Conservation (phyloP, 1,140 invertebrate genomes). For the Eriosoma lanigerum region DNA sequence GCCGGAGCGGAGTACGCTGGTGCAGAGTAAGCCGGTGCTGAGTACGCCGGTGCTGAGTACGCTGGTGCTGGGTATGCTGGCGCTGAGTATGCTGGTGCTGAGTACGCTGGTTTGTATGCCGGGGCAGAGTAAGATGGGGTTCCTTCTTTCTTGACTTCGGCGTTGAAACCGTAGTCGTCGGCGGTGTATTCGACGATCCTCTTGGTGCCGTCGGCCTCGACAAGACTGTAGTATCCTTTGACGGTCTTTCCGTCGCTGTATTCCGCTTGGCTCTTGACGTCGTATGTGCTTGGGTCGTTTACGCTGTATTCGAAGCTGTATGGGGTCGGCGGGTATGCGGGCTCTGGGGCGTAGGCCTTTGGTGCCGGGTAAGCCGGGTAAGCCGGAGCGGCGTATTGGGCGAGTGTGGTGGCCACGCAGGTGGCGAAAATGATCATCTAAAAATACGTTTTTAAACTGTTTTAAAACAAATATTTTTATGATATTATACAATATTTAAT, state of each 20-base stretch:
- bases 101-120: slow-evolving; percentile 48
- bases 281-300: slow-evolving; percentile 59
- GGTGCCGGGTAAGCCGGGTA: slow-evolving; percentile 28
- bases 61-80: slow-evolving; percentile 29
- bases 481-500: no score
- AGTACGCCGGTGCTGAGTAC: slow-evolving; percentile 39
- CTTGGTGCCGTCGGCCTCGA: slow-evolving; percentile 66
- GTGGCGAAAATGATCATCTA: slow-evolving; percentile 55
- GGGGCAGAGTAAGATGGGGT: slow-evolving; percentile 50
- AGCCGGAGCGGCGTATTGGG: slow-evolving; percentile 43
- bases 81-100: slow-evolving; percentile 25
- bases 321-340: slow-evolving; percentile 56
- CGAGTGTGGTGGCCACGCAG: slow-evolving; percentile 52
- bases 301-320: slow-evolving; percentile 64
- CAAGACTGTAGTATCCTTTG: slow-evolving; percentile 52
- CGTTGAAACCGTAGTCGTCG: slow-evolving; percentile 56
- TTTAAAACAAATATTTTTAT: no score
- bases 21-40: slow-evolving; percentile 40
- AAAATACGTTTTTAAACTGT: no score
- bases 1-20: slow-evolving; percentile 53
- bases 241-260: slow-evolving; percentile 55
- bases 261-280: slow-evolving; percentile 53
- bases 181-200: slow-evolving; percentile 60
- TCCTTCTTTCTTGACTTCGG: slow-evolving; percentile 52
- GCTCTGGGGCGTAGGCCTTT: slow-evolving; percentile 56